These are phyloP conservation scores for Pseudopleuronectes americanus DNA, from an alignment of 2,797 vertebrate genomes.

Conservation along the genomic window DNA sequence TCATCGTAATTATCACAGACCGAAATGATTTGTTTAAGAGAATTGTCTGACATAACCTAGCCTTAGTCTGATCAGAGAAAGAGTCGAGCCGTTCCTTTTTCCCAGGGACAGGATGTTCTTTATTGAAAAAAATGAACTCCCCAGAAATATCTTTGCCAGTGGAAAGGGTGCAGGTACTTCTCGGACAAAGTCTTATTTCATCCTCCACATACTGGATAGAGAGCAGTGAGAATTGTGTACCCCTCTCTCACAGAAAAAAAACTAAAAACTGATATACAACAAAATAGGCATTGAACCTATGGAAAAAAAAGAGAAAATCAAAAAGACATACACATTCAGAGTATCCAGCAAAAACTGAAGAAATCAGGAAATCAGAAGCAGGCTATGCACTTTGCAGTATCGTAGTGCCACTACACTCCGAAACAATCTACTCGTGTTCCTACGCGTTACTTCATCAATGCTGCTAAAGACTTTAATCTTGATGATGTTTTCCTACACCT, in stretches of 20 bases:
- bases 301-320: neutral
- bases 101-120: no score
- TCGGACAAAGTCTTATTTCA: constrained; percentile 15
- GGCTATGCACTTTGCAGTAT: no score
- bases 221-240: neutral
- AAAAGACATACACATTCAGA: neutral
- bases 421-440: no score
- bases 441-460: no score
- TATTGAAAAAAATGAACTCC: neutral
- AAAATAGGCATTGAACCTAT: neutral
- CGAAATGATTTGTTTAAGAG: neutral
- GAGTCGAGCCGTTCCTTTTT: neutral
- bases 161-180: neutral
- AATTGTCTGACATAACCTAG: neutral
- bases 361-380: neutral
- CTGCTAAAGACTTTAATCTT: no score
- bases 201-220: constrained; percentile 1
- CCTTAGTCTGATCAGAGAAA: neutral
- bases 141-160: constrained; percentile 10
- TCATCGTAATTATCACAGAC: neutral
- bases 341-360: neutral
- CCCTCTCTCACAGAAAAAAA: neutral
- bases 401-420: no score
- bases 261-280: neutral
- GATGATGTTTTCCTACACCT: no score